Conservation (phyloP, 2,888 invertebrate species). For the Lithophane ornitopus region DNA sequence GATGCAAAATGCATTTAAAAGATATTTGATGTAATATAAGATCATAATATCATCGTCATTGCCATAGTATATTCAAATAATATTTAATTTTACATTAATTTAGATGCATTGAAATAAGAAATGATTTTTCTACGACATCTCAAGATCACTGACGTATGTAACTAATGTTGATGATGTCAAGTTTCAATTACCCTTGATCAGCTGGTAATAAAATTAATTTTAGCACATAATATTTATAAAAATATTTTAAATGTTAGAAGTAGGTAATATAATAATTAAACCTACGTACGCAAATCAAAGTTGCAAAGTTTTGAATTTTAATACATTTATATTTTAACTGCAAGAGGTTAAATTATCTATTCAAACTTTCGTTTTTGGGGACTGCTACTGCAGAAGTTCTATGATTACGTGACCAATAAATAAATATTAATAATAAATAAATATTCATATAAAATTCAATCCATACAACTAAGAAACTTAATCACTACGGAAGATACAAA, state of each 20-base stretch:
- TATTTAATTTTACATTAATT: not conserved
- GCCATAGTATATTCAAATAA: not conserved
- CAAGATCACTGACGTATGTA: slow-evolving; percentile 31
- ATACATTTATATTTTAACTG: not conserved
- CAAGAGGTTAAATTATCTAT: not conserved
- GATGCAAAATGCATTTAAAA: not conserved
- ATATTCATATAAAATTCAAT: slow-evolving; percentile 36
- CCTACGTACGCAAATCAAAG: not conserved
- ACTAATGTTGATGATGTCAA: slow-evolving; percentile 28
- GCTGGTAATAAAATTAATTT: slow-evolving; percentile 4
- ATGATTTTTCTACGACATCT: not conserved
- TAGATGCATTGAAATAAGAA: slow-evolving; percentile 11
- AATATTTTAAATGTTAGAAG: slow-evolving; percentile 3
- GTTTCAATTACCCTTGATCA: slow-evolving; percentile 43
- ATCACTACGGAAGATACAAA: slow-evolving; percentile 57
- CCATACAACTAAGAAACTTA: slow-evolving; percentile 15
- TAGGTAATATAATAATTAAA: not conserved
- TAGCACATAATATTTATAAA: not conserved
- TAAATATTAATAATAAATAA: slow-evolving; percentile 26
- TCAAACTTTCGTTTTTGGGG: slow-evolving; percentile 33
- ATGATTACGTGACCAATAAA: slow-evolving; percentile 4
- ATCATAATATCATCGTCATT: not conserved
- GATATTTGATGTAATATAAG: not conserved
- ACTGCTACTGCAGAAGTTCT: not conserved
- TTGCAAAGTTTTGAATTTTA: not conserved